phyloP scores from a whole-genome alignment of 2,888 invertebrate genomes.

The Chamaedrilus cognettii region DNA sequence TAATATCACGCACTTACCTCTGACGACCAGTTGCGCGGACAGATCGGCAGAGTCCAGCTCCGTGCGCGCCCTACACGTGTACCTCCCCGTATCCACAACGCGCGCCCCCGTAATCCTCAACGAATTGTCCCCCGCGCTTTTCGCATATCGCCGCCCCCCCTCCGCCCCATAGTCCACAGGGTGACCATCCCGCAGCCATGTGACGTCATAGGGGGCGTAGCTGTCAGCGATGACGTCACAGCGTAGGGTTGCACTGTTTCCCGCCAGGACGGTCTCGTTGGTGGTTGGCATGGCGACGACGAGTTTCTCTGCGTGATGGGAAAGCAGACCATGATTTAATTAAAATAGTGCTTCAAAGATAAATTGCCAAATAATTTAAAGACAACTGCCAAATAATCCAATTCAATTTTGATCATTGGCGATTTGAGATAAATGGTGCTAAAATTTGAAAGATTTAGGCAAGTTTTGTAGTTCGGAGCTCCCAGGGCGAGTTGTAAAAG shows the following conservation, averaged over 20 bases:
- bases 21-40: not conserved
- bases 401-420: too few species aligned
- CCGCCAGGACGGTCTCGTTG: not conserved
- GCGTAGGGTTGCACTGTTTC: not conserved
- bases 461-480: too few species aligned
- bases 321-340: too few species aligned
- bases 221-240: not conserved
- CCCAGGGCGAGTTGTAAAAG: too few species aligned
- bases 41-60: not conserved
- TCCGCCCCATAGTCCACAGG: not conserved
- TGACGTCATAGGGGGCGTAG: not conserved
- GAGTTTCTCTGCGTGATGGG: too few species aligned
- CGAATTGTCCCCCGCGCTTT: not conserved
- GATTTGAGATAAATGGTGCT: too few species aligned
- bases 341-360: too few species aligned
- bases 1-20: too few species aligned
- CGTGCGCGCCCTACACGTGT: not conserved
- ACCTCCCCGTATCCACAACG: not conserved
- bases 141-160: not conserved
- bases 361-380: too few species aligned
- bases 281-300: too few species aligned
- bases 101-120: not conserved
- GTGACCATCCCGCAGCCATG: not conserved
- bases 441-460: too few species aligned
- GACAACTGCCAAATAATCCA: too few species aligned